Conservation (phyloP, 2,888 invertebrate species). For the Electrophaes corylata region DNA sequence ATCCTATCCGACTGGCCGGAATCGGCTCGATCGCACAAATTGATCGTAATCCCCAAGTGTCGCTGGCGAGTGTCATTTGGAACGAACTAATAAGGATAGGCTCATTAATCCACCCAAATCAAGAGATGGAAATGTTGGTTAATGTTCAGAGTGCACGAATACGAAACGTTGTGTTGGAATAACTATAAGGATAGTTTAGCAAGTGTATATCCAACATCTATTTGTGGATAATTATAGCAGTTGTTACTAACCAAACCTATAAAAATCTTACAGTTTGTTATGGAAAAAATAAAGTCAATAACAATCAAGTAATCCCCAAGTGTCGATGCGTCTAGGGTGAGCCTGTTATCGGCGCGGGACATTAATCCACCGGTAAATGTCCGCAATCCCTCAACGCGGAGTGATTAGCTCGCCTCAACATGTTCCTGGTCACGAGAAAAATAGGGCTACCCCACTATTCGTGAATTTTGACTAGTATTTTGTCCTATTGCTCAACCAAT, state of each 20-base stretch:
- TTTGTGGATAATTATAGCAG: too few species aligned
- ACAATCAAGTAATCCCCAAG: conserved; percentile 10
- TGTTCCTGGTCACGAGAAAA: conserved; percentile 17
- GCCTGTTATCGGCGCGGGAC: conserved; percentile 26
- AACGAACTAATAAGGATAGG: conserved; percentile 51
- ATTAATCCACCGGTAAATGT: conserved; percentile 60
- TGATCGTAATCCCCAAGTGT: conserved; percentile 52
- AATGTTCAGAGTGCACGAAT: not conserved
- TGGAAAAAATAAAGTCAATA: conserved; percentile 3
- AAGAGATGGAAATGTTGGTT: conserved; percentile 11
- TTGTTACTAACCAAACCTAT: too few species aligned
- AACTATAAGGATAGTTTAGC: not conserved
- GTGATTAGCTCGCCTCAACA: conserved; percentile 58
- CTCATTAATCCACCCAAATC: conserved; percentile 29
- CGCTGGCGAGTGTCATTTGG: conserved; percentile 29
- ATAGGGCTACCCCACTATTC: conserved; percentile 22
- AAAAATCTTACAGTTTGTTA: too few species aligned
- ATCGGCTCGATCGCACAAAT: conserved; percentile 51
- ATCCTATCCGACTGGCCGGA: conserved; percentile 40
- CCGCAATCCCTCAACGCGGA: conserved; percentile 55
- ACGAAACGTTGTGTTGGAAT: not conserved
- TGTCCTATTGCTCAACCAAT: not conserved
- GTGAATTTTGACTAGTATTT: not conserved
- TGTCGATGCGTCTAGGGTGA: conserved; percentile 14
- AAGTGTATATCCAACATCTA: too few species aligned